Evolutionary conservation across 2,113 vertebrate species (phyloP), one percentile per base, ranked within the genome.

Genomic region (Macrotis lagotis): DNA sequence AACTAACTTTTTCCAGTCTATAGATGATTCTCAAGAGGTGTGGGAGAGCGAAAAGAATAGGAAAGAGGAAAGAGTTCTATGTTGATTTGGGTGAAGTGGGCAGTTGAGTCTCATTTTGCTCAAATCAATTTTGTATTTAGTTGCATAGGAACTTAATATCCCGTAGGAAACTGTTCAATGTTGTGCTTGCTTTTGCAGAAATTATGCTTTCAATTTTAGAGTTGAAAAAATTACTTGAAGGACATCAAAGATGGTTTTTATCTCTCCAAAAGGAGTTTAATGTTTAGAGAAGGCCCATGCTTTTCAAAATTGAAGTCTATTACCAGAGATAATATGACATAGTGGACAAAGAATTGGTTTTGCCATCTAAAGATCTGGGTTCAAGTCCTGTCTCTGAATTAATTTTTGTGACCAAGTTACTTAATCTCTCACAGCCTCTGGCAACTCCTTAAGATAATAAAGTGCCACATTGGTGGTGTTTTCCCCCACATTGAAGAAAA

Each of bases 1-100:
- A 74, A 7, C 37, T 74, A 74, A 74, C 37, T 22, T 74, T 91
- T 52, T 93, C 55, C 50, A 91, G 59, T 89, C 89, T 50, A 53
- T n/a, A n/a, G n/a, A n/a, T 96, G 59, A 93, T 74, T 83, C n/a
- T 94, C 91, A 89, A 48, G 48, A 92, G 51, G 66, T 94, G 47
- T 48, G 51, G 25, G 0, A 6, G 47, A 89, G 11, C 51, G 91
- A 53, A 96, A 16, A 74, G 37, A 74, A 59, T 26, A 59, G 28
- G 90, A 51, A 94, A 8, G 50, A 95, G 8, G 89, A 50, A 93
- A 9, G 49, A 95, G 9, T 74, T 96, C 88, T 53, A 90, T 95
- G 22, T 88, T 74, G 37, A 74, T 94, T 91, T 22, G 90, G 90
- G 14, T 92, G 44, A 95, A 93, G 66, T 49, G 12, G 55, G 66